Conservation (phyloP, 2,888 invertebrate genomes). For the Philereme vetulata region DNA sequence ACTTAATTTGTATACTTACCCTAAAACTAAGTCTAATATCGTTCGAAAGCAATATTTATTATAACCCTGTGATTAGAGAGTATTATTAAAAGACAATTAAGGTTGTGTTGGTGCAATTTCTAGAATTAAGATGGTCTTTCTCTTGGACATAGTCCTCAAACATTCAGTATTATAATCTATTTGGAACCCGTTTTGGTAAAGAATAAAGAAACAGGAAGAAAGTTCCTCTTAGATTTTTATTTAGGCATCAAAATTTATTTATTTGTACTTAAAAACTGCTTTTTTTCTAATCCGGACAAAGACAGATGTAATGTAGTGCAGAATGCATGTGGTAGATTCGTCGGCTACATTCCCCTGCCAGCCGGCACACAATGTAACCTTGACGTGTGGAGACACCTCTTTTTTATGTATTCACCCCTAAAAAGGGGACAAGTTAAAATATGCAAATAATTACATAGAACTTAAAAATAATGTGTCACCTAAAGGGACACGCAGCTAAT, state of each 20-base stretch:
- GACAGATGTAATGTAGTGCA: conserved; percentile 55
- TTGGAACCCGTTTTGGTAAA: conserved; percentile 9
- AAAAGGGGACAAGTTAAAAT: no score
- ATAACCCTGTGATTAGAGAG: conserved; percentile 73
- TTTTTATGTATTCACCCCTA: no score
- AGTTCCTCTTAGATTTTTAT: conserved; percentile 18
- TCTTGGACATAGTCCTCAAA: conserved; percentile 64
- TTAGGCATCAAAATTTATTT: conserved; percentile 18
- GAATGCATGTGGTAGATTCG: conserved; percentile 78
- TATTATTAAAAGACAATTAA: conserved; percentile 76
- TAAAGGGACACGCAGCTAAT: no score
- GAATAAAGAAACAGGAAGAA: conserved; percentile 8
- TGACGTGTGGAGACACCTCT: conserved; percentile 55
- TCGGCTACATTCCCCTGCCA: conserved; percentile 64
- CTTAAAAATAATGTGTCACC: no score
- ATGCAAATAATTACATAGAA: no score
- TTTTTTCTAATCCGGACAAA: conserved; percentile 24
- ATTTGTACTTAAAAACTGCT: conserved; percentile 33
- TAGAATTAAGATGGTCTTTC: conserved; percentile 66
- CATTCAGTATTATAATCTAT: conserved; percentile 38
- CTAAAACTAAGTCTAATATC: conserved; percentile 49
- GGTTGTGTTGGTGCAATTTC: conserved; percentile 83
- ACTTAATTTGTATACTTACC: conserved; percentile 35
- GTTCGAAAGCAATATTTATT: conserved; percentile 72
- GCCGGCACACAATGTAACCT: conserved; percentile 65